Base-by-base conservation (phyloP, 2,888 invertebrate species). In the Crocallis elinguaria region DNA sequence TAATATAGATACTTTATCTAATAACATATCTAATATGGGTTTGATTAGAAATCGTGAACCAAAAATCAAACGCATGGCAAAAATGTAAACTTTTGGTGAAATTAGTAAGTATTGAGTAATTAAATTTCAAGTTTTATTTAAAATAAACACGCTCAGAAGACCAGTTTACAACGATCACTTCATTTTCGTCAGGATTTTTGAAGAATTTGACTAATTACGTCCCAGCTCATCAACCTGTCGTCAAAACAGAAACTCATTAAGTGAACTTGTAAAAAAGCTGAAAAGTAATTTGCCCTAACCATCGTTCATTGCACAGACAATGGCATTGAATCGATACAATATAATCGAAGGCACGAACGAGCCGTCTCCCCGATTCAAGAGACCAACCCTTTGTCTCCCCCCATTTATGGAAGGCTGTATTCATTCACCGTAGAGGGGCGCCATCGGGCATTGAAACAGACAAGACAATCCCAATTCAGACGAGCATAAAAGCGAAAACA, bases 391-490 rank as follows among this genome's bases (percentile, higher is more conserved):
- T 91, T 90, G 88, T 90, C 75, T 83, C 83, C 85, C 84, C 84
- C 86, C 87, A 86, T 88, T 88, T 89, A 87, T 88, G 79, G 84
- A 82, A 88, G 83, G 81, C 81, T 82, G 86, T 86, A 86, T 87
- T 86, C 88, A 89, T 86, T 73, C 70, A 86, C 86, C 88, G 90
- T 86, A 86, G 89, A 89, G 89, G 91, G 89, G 88, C 80, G 85
- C 86, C 82, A 84, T 78, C 86, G 86, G 75, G 87, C 86, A 88
- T 90, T 90, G 81, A 91, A 85, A 86, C 79, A 88, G 88, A 89
- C 89, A 86, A 91, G 90, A 91, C 91, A 91, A 91, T 91, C 84
- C 88, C 86, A 86, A 90, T 89, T 91, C 90, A 91, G 86, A 79
- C 82, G 82, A 75, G 82, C 78, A 91, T 86, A 89, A 91, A 88